Evolutionary conservation across 2,888 invertebrate species (phyloP), one percentile per base, ranked within the genome.

Genomic region (Parasteatoda lunata): DNA sequence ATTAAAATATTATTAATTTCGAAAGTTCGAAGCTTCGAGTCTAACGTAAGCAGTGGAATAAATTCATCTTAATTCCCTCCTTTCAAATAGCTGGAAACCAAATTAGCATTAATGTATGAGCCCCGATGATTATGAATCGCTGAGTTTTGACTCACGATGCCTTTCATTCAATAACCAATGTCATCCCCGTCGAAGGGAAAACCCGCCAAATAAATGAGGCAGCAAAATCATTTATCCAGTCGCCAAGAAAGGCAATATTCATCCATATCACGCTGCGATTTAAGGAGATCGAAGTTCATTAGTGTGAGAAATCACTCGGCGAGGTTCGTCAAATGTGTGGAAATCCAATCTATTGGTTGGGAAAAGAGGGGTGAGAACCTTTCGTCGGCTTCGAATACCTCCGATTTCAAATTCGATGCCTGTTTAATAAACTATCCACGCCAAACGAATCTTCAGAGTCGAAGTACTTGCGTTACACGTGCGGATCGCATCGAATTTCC

Each of bases 401-500:
- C 71, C 64, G 82, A 76, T 69, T 73, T 59, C 80, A 66, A 80
- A 80, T 80, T 64, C 64, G 15, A 45, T 59, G 69, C 45, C 7
- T 64, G 81, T 59, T 77, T 83, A 83, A 78, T 84, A 84, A 84
- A 72, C 77, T 71, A 77, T 65, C 75, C 69, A 76, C 76, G 64
- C 64, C 76, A 76, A 30, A 65, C 70, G 5, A 48, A 64, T 79
- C 70, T 45, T 76, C 48, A 48, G 47, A 54, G 64, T n/a, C 48
- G 75, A 59, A 59, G 52, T 52, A 49, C 59, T 70, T 30, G 47
- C 48, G 73, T 77, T 83, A 86, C 85, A 80, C 68, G 77, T 77
- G 52, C 71, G 3, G 76, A 80, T 80, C 71, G 85, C 76, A 80
- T 79, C 80, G 76, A 66, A 86, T 86, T 86, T 86, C 80, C 85